phyloP scores from a whole-genome alignment of 2,113 vertebrate species.

The Leptodactylus fuscus region DNA sequence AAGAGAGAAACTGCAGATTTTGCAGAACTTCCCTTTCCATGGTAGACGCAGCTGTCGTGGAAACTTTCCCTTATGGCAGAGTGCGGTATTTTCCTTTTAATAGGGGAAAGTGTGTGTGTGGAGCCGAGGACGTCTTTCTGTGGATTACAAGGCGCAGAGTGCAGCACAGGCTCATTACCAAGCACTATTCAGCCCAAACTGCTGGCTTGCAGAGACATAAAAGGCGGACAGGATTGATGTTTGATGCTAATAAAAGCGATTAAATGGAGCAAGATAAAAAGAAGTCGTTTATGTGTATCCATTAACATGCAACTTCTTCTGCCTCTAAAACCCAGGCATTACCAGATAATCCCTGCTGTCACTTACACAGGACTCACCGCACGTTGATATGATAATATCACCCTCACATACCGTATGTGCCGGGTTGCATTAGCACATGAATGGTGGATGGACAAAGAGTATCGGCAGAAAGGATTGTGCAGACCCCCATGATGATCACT shows the following conservation, averaged over 20 bases:
- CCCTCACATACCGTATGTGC: not conserved
- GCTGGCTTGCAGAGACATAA: slow-evolving; percentile 2
- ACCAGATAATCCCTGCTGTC: slow-evolving; percentile 30
- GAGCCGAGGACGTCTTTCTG: not conserved
- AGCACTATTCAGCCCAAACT: not conserved
- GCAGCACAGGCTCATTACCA: not conserved
- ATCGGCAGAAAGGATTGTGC: not conserved
- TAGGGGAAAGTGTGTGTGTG: not conserved
- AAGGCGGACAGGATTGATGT: slow-evolving; percentile 2
- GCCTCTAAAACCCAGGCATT: slow-evolving; percentile 21
- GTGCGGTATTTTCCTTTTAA: not conserved
- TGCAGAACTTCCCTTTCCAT: not conserved
- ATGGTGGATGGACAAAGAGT: not conserved
- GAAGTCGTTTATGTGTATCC: slow-evolving; percentile 14
- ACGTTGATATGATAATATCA: slow-evolving; percentile 6
- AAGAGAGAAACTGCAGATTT: not conserved
- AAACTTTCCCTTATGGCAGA: not conserved
- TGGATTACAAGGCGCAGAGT: slow-evolving; percentile 2
- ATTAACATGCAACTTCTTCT: slow-evolving; percentile 14
- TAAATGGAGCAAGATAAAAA: slow-evolving; percentile 31
- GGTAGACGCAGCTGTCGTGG: not conserved
- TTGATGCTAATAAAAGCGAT: slow-evolving; percentile 45
- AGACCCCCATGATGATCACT: slow-evolving; percentile 14
- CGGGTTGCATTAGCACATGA: not conserved
- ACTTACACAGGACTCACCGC: not conserved